phyloP scores from a whole-genome alignment of 2,797 vertebrate species.

The Babyrousa celebensis region DNA sequence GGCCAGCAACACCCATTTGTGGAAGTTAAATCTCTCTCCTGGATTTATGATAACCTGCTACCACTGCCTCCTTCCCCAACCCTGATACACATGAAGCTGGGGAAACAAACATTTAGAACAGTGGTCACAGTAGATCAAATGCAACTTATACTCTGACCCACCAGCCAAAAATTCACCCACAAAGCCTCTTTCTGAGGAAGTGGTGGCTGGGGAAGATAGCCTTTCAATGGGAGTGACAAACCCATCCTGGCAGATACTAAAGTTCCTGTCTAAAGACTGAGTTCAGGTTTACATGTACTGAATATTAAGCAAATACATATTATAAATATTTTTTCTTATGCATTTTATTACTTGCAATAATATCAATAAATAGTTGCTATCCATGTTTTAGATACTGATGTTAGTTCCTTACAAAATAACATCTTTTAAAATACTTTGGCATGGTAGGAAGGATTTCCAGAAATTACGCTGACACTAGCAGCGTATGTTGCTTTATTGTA shows the following conservation, averaged over 20 bases:
- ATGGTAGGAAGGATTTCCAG: neutral
- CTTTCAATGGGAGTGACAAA: neutral
- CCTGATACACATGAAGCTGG: neutral
- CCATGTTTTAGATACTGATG: neutral
- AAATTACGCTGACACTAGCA: neutral
- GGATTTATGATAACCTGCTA: neutral
- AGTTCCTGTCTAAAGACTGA: neutral
- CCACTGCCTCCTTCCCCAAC: neutral
- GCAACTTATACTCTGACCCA: neutral
- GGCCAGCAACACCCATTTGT: neutral
- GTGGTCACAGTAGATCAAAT: neutral
- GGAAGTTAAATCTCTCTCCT: neutral
- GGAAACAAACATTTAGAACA: neutral
- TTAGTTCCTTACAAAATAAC: conserved; percentile 12
- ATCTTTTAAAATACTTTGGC: neutral
- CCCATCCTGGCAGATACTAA: neutral
- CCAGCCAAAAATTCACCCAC: neutral
- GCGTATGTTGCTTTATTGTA: neutral
- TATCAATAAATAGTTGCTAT: neutral
- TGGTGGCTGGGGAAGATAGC: neutral
- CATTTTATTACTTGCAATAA: neutral
- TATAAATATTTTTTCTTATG: neutral
- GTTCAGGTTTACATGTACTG: neutral
- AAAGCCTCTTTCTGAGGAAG: neutral
- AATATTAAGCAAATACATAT: neutral